Percentiles rank a stretch among this genome's conserved stretches.
phyloP scores from a whole-genome alignment of 2,113 vertebrate species.

The Zosterops borbonicus region DNA sequence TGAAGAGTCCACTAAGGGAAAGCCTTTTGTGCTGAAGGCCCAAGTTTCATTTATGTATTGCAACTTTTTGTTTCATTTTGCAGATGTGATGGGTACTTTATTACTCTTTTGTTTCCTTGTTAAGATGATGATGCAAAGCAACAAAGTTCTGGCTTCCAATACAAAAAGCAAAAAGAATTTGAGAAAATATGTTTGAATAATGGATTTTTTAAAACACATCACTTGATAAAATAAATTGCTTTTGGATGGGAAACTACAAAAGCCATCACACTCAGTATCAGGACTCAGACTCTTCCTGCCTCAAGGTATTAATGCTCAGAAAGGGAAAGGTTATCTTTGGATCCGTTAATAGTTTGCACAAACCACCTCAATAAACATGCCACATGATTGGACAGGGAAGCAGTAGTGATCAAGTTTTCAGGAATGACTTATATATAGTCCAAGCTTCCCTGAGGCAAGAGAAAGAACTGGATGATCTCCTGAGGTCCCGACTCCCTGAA shows the following conservation, averaged over 20 bases:
- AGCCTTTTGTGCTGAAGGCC: not conserved
- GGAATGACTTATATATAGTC: not conserved
- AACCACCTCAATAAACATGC: not conserved
- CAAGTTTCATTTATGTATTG: not conserved
- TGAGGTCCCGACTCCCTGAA: not conserved
- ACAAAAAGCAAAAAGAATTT: not conserved
- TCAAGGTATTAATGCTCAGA: not conserved
- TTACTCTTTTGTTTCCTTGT: not conserved
- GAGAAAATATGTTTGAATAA: not conserved
- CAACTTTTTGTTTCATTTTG: not conserved
- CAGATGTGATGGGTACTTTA: not conserved
- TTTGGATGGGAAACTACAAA: not conserved
- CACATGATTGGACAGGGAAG: not conserved
- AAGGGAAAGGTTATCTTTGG: constrained; percentile 1
- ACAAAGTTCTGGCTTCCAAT: not conserved
- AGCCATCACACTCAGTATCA: not conserved
- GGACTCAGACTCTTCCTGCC: not conserved
- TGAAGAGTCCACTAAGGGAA: not conserved
- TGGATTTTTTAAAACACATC: not conserved
- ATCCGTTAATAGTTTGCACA: not conserved
- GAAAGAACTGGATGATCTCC: not conserved
- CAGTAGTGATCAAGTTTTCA: not conserved
- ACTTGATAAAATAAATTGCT: not conserved
- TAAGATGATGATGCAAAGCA: not conserved
- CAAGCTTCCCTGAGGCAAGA: not conserved